Percentiles rank a stretch among this genome's conserved stretches.
Evolutionary conservation across 2,888 invertebrate species (phyloP).

Genomic region (Candidula unifasciata): DNA sequence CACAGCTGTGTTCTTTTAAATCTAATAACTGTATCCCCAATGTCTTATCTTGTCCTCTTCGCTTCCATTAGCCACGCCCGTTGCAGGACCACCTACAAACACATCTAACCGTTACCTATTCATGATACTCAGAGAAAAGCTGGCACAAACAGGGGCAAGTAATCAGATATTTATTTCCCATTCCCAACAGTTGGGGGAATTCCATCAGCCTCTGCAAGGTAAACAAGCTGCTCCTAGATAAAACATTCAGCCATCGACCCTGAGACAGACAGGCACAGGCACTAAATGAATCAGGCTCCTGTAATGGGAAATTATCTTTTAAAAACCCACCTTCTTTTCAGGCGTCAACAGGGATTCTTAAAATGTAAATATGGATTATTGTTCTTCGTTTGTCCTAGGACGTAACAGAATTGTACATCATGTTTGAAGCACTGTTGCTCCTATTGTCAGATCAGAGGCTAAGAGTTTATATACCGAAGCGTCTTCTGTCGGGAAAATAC

Average conservation of each 20-base stretch:
- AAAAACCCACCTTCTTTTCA: too few species aligned
- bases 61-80: background rate
- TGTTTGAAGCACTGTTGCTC: too few species aligned
- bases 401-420: too few species aligned
- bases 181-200: background rate
- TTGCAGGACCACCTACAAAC: background rate
- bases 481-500: too few species aligned
- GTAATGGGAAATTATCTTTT: too few species aligned
- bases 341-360: too few species aligned
- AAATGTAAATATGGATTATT: too few species aligned
- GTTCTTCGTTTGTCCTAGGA: too few species aligned
- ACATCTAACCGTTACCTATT: background rate
- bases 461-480: too few species aligned
- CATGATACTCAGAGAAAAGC: background rate
- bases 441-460: too few species aligned
- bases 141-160: background rate
- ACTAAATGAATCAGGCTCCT: background rate
- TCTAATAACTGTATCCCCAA: background rate
- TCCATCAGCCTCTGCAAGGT: background rate
- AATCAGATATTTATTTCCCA: background rate
- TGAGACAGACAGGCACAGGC: background rate
- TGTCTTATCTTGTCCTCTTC: background rate
- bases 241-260: background rate
- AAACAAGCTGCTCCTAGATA: background rate
- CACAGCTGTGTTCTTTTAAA: background rate